Conservation (phyloP, 2,113 vertebrate species). For the Planiliza haematocheilus region DNA sequence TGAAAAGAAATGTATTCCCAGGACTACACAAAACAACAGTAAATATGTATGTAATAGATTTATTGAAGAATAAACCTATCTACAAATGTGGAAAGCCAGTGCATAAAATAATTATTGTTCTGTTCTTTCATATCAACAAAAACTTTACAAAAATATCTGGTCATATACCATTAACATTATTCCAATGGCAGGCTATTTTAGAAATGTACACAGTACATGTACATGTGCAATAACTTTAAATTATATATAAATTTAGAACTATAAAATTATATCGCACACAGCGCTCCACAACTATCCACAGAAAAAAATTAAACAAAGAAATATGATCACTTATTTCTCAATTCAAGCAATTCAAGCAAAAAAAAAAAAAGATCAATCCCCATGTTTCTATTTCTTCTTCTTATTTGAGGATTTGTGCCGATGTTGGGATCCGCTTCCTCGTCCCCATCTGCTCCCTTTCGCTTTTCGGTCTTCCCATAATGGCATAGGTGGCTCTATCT, state of each 20-base stretch:
- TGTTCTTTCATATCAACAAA: constrained; percentile 14
- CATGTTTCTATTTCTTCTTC: constrained; percentile 74
- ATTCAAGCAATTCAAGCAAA: neutral
- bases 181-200: constrained; percentile 20
- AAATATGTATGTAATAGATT: constrained; percentile 13
- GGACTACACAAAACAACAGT: neutral
- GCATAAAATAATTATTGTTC: neutral
- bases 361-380: constrained; percentile 24
- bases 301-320: constrained; percentile 18
- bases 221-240: constrained; percentile 2
- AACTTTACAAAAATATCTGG: constrained; percentile 30
- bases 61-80: constrained; percentile 20
- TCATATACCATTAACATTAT: constrained; percentile 18
- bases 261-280: constrained; percentile 30
- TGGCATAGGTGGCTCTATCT: constrained; percentile 91
- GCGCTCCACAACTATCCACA: constrained; percentile 4
- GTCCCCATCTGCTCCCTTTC: constrained; percentile 61
- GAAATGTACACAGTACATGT: constrained; percentile 23
- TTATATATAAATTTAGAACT: constrained; percentile 1
- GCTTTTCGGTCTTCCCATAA: constrained; percentile 81
- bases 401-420: constrained; percentile 71
- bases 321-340: neutral
- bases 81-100: constrained; percentile 14
- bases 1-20: neutral
- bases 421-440: constrained; percentile 49